phyloP scores from a whole-genome alignment of 2,888 invertebrate genomes.

The Nezara viridula region DNA sequence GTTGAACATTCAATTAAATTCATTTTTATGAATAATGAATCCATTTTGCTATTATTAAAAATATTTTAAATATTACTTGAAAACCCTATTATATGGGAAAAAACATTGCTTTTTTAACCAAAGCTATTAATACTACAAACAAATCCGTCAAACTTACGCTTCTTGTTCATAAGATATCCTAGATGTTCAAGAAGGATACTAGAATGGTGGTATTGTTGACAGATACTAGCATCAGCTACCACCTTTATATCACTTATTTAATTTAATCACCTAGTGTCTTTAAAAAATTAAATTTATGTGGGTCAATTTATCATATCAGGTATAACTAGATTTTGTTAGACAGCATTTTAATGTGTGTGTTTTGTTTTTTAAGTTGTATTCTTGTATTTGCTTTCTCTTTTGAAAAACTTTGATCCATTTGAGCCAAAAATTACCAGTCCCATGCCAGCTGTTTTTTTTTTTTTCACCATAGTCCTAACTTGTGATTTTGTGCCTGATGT shows the following conservation, averaged over 20 bases:
- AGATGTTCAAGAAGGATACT: background rate
- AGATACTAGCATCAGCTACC: background rate
- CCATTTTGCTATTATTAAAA: background rate
- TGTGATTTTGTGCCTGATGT: no score
- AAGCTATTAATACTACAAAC: background rate
- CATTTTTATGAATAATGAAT: background rate
- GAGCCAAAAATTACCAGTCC: background rate
- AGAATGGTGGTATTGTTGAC: background rate
- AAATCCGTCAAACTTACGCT: background rate
- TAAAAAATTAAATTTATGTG: no score
- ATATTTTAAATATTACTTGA: background rate
- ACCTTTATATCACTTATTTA: background rate
- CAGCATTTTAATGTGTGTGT: background rate
- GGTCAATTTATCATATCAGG: no score
- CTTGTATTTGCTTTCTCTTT: background rate
- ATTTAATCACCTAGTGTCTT: background rate
- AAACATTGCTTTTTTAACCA: background rate
- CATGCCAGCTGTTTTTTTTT: no score
- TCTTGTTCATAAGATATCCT: background rate
- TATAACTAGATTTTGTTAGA: background rate
- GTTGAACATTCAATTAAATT: background rate
- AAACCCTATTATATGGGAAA: background rate
- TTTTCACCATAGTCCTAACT: no score
- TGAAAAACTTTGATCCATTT: background rate
- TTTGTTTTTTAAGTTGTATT: background rate